These are phyloP conservation scores for Hesperophylax magnus DNA, from an alignment of 1,140 invertebrate genomes.

Conservation along the genomic window DNA sequence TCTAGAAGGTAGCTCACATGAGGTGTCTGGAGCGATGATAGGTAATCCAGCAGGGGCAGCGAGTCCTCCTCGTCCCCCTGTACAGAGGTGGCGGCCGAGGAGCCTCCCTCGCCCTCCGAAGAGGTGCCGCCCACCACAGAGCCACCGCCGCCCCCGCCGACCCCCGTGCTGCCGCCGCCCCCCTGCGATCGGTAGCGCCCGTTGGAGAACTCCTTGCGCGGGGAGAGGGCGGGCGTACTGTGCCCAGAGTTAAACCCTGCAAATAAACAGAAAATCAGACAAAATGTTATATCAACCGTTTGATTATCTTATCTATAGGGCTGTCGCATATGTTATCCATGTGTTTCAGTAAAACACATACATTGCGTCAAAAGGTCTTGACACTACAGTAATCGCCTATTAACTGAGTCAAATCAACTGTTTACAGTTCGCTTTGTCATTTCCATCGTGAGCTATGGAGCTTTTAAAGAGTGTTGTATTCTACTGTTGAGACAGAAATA, in stretches of 20 bases:
- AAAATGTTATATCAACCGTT: neutral
- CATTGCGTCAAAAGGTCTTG: too few relatives aligned
- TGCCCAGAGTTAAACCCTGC: constrained; percentile 67
- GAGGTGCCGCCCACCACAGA: constrained; percentile 76
- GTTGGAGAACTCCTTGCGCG: constrained; percentile 73
- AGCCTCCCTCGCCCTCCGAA: constrained; percentile 80
- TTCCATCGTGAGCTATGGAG: too few relatives aligned
- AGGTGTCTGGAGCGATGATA: constrained; percentile 82
- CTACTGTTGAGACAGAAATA: too few relatives aligned
- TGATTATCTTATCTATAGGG: too few relatives aligned
- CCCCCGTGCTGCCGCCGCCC: constrained; percentile 67
- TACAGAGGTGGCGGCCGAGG: constrained; percentile 73
- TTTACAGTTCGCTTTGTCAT: too few relatives aligned
- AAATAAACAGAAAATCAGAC: constrained; percentile 37
- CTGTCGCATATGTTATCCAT: too few relatives aligned
- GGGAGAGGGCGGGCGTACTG: constrained; percentile 72
- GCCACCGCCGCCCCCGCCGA: constrained; percentile 66
- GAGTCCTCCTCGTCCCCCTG: constrained; percentile 79
- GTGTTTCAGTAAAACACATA: too few relatives aligned
- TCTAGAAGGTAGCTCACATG: constrained; percentile 68
- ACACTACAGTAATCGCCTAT: too few relatives aligned
- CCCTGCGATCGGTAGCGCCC: constrained; percentile 63
- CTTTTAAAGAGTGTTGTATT: too few relatives aligned
- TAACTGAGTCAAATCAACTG: too few relatives aligned
- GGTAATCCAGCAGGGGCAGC: constrained; percentile 76